Evolutionary conservation across 2,888 invertebrate species (phyloP), one percentile per base, ranked within the genome.

Genomic region (Morpho deidamia): DNA sequence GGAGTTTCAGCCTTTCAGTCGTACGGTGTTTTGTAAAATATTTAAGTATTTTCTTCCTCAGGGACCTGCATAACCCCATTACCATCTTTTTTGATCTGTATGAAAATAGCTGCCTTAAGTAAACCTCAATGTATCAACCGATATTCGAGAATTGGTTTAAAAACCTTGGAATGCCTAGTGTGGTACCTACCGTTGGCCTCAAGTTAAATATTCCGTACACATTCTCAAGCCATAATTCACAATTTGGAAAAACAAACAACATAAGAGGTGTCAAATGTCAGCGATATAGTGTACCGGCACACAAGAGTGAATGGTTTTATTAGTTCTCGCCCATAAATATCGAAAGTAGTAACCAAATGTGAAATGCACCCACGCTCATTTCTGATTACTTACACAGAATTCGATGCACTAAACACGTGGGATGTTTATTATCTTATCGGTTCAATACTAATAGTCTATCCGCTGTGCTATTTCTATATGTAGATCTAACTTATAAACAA

Each of bases 401-500:
- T 53, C 60, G 57, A 61, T 62, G 60, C 62, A 55, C 37, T 40
- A 54, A 61, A 64, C 79, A 80, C 77, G 82, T 84, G 77, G 77
- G 78, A 70, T 75, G 80, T 78, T 75, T 78, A 76, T 77, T 84
- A 85, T 86, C 81, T 84, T 81, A 84, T 86, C 82, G 77, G 71
- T 68, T 69, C 71, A 74, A 70, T 72, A 48, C 42, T 46, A 42
- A 37, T 42, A 48, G 47, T 33, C 11, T 35, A 45, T 51, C 44
- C 49, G 42, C 35, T 51, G 14, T 47, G 44, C 44, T 53, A 41
- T 53, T 57, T 53, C 40, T 37, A 49, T 49, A 49, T 35, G 49
- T 49, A 49, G 42, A 49, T 41, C 49, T 23, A 42, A 49, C 34
- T 49, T 42, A 42, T 34, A 47, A 35, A 49, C 49, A 49, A 49